A percentile compares a stretch with the other conserved stretches of the same genome.
Evolutionary conservation across 2,113 vertebrate species (phyloP).

Genomic region (Sorex araneus): DNA sequence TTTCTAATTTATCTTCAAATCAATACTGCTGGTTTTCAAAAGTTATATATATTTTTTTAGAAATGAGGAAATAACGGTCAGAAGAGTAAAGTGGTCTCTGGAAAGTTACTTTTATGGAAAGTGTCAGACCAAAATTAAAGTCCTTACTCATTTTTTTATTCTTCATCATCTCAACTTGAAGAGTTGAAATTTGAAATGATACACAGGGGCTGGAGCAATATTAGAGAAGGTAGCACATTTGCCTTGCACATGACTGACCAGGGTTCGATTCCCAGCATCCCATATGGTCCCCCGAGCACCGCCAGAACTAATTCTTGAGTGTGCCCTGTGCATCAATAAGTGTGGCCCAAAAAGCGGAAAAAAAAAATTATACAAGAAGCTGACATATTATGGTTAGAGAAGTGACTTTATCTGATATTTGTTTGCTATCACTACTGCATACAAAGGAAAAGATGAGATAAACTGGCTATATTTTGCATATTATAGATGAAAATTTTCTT

Average conservation of each 20-base stretch:
- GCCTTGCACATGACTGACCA: too few relatives aligned
- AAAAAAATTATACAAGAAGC: neutral
- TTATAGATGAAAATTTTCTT: neutral
- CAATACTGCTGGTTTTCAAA: neutral
- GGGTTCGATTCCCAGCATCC: too few relatives aligned
- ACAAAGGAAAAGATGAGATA: neutral
- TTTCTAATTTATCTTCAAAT: neutral
- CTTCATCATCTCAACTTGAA: neutral
- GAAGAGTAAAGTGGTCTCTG: neutral
- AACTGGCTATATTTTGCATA: neutral
- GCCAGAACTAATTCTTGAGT: too few relatives aligned
- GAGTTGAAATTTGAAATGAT: neutral
- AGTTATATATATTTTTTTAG: neutral
- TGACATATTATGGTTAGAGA: neutral
- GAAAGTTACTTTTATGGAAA: constrained; percentile 8
- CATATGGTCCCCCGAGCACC: too few relatives aligned
- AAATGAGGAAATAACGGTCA: neutral
- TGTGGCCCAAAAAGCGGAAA: too few relatives aligned
- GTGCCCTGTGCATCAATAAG: too few relatives aligned
- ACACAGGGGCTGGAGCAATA: too few relatives aligned
- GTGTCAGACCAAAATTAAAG: neutral
- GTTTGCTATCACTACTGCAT: neutral
- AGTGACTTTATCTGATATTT: neutral
- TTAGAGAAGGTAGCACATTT: too few relatives aligned
- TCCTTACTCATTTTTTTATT: neutral